Evolutionary conservation across 2,888 invertebrate genomes (phyloP), one percentile per base, ranked within the genome.

Genomic region (Sturmia bella): DNA sequence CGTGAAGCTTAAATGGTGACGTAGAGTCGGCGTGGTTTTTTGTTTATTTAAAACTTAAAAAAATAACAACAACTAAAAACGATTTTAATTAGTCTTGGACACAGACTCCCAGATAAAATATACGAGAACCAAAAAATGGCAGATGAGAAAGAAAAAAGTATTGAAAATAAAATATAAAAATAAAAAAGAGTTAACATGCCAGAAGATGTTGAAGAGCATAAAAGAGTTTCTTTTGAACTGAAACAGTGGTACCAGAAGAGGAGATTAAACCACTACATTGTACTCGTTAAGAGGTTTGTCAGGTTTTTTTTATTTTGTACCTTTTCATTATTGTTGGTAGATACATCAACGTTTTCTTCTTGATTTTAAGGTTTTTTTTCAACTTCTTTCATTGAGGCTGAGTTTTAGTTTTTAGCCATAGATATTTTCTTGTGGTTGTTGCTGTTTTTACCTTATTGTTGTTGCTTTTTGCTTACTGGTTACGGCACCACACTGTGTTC

Each of bases 401-500:
- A 21, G 15, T 77, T 59, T 75, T 21, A 7, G 57, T 73, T 70
- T 64, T 78, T 45, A 48, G 50, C 80, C 63, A 64, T 74, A 76
- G 73, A 56, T 73, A 66, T 56, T 63, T 48, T 79, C 37, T 77
- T 69, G 13, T 68, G 70, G 54, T 61, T 41, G 56, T 63, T 64
- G 50, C 48, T 41, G 37, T 56, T 66, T 39, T 41, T 39, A 11
- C 24, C 32, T 12, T 39, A 59, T 69, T 68, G 17, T 69, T 56
- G 57, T 52, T 12, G 24, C 61, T 70, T 68, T 32, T 45, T 61
- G 45, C 64, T 75, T 75, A 70, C 74, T 82, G 74, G 86, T 84
- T 86, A 85, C 85, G 90, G 90, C 90, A 90, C 89, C 90, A 90
- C 88, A 90, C 91, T 90, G 90, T 87, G 90, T 87, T 89, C 90